Base-by-base conservation (phyloP, 2,797 vertebrate species). In the Choloepus didactylus region DNA sequence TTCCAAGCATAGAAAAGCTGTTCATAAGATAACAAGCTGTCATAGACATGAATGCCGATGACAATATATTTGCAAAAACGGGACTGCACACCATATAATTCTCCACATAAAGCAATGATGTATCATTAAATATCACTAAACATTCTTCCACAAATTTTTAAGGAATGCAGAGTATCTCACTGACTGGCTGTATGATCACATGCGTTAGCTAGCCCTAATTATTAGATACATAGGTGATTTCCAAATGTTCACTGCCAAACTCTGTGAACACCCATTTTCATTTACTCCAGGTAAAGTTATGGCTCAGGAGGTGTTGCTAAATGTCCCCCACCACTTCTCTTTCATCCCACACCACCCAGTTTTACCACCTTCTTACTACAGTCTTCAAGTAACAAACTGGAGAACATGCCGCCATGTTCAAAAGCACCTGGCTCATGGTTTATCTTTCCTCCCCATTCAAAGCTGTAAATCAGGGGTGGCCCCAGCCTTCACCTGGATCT, bases 31-130 rank as follows among this genome's bases (percentile, higher is more conserved):
- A 54, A 87, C 69, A 90, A 76, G 67, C 44, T 70, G 41, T 31
- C 66, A 85, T 10, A 54, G 86, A 54, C 35, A 89, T 35, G 29
- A 80, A 81, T 62, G 19, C 56, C 80, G 80, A n/a, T 3, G 18
- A 56, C 54, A 56, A 89, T 35, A 54, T 80, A 23, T 51, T 75
- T 75, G 75, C 14, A 81, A 75, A 85, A 92, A 27, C 67, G 46
- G 66, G 67, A 81, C 56, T 41, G 35, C 31, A 27, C 1, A 2
- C 66, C 44, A 25, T 29, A 31, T 35, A 80, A 75, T 69, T 79
- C 70, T 56, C 38, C 18, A 88, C 56, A 70, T 84, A 35, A 27
- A 80, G 51, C n/a, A 62, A 54, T 25, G 19, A 4, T 73, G 49
- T 62, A 25, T 49, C 6, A 16, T 35, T 56, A 64, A 54, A 84